A percentile compares a stretch with the other conserved stretches of the same genome.
phyloP scores from a whole-genome alignment of 1,140 invertebrate genomes.

The Aphidius ervi region DNA sequence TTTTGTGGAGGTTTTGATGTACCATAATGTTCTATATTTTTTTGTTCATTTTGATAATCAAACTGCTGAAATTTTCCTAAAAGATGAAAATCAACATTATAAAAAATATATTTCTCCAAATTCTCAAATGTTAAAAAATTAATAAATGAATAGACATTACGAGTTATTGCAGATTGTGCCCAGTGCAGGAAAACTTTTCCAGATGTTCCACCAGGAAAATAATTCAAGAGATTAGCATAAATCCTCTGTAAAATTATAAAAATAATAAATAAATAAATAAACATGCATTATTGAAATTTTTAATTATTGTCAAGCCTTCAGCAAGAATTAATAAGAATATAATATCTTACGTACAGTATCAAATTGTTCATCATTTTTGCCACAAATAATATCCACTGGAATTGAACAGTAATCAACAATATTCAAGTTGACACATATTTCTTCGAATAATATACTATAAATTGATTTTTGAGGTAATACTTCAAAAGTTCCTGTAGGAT shows the following conservation, averaged over 20 bases:
- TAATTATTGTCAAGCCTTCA: no score
- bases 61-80: background rate
- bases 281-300: no score
- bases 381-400: no score
- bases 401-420: no score
- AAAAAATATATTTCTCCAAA: background rate
- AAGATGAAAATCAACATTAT: background rate
- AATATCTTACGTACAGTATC: background rate
- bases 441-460: no score
- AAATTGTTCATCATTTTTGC: background rate
- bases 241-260: background rate
- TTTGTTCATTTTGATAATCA: background rate
- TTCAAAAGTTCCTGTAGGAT: no score
- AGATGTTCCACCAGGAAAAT: slow-evolving; percentile 9
- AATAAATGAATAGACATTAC: background rate
- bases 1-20: background rate
- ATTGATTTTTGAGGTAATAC: no score
- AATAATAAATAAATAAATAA: no score
- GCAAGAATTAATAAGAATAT: background rate
- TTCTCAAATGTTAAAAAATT: background rate
- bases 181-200: background rate
- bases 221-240: background rate
- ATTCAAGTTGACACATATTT: no score
- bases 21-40: background rate
- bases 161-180: background rate